Conservation (phyloP, 2,797 vertebrate species). For the Cirrhinus mrigala region DNA sequence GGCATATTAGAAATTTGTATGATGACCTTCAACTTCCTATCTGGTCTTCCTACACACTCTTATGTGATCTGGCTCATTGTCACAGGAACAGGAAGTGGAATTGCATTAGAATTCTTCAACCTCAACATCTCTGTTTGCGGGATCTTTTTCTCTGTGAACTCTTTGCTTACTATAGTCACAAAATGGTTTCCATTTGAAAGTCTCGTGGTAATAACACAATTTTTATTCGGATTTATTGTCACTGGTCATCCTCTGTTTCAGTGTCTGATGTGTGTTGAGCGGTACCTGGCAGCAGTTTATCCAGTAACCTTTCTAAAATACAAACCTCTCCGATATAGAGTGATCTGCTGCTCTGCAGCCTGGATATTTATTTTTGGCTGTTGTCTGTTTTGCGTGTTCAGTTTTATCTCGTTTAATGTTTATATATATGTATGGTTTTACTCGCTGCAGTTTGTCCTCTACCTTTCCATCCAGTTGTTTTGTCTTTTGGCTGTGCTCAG, state of each 20-base stretch:
- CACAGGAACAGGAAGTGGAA: neutral
- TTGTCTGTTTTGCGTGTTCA: neutral
- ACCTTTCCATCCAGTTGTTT: neutral
- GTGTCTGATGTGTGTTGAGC: neutral
- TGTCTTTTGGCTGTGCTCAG: neutral
- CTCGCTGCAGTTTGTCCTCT: neutral
- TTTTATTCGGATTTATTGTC: neutral
- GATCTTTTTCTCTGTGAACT: neutral
- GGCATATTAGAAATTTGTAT: neutral
- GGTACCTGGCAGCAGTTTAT: neutral
- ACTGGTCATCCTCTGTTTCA: neutral
- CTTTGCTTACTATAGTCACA: neutral
- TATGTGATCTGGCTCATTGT: neutral
- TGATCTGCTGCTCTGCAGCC: neutral
- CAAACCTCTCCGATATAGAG: constrained; percentile 2
- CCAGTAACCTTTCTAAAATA: neutral
- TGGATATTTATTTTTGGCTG: neutral
- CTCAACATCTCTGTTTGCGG: neutral
- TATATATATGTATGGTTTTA: neutral
- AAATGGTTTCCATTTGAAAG: neutral
- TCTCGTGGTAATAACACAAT: neutral
- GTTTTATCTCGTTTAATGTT: neutral
- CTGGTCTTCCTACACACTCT: neutral
- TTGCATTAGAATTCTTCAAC: neutral
- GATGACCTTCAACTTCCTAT: neutral